phyloP scores from a whole-genome alignment of 2,888 invertebrate genomes.

The Himalopsyche anomala region DNA sequence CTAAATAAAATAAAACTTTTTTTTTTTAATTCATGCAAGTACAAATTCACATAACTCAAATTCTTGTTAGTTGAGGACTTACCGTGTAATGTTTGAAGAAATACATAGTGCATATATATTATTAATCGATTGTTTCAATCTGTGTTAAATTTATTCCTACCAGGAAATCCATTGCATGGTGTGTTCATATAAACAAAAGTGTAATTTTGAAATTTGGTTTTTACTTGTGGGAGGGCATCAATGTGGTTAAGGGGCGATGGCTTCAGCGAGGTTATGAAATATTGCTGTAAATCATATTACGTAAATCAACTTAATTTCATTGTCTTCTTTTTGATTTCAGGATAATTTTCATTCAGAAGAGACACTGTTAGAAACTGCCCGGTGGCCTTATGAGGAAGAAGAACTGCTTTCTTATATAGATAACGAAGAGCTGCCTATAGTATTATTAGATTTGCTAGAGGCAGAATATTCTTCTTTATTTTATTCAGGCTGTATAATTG shows the following conservation, averaged over 20 bases:
- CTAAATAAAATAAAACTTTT: too few relatives aligned
- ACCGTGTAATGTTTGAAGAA: too few relatives aligned
- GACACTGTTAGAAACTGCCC: slow-evolving; percentile 84
- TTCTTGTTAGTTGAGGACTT: too few relatives aligned
- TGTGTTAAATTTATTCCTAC: too few relatives aligned
- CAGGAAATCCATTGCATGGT: too few relatives aligned
- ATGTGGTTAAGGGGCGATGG: background rate
- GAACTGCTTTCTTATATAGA: slow-evolving; percentile 91
- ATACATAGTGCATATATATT: too few relatives aligned
- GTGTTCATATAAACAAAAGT: too few relatives aligned
- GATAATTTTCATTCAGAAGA: slow-evolving; percentile 75
- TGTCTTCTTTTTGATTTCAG: slow-evolving; percentile 67
- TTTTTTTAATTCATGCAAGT: too few relatives aligned
- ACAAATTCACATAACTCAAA: too few relatives aligned
- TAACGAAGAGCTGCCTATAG: slow-evolving; percentile 92
- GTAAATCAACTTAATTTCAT: background rate
- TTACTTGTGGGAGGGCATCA: background rate
- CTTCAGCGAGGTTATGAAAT: background rate
- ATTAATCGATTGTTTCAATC: too few relatives aligned
- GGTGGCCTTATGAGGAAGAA: slow-evolving; percentile 94
- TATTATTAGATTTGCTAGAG: slow-evolving; percentile 89
- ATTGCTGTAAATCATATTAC: too few relatives aligned
- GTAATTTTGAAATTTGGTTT: too few relatives aligned
- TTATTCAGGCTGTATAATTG: slow-evolving; percentile 94
- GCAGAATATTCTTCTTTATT: slow-evolving; percentile 90